phyloP scores from a whole-genome alignment of 2,113 vertebrate species.

The Chaetorhynchus papuensis region DNA sequence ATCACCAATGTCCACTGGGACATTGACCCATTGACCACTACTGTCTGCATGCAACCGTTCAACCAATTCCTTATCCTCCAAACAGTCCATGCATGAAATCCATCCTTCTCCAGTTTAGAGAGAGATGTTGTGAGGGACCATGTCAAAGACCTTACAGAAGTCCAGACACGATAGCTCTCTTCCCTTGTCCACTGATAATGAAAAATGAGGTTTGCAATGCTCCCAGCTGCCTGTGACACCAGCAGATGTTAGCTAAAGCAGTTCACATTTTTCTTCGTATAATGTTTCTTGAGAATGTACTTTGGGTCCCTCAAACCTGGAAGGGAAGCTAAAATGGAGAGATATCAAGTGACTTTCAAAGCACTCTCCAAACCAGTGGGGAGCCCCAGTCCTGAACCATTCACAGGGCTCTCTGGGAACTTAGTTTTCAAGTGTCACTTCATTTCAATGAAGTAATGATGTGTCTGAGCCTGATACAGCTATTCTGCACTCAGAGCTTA shows the following conservation, averaged over 20 bases:
- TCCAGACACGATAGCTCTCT: background rate
- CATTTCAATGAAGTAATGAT: background rate
- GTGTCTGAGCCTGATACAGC: background rate
- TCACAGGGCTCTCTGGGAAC: background rate
- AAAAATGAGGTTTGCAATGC: background rate
- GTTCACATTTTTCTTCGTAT: background rate
- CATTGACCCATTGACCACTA: background rate
- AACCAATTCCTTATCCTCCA: background rate
- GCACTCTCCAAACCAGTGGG: background rate
- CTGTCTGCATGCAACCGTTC: rapidly evolving
- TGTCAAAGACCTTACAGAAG: background rate
- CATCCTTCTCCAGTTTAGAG: background rate
- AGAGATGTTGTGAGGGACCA: background rate
- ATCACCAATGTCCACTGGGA: background rate
- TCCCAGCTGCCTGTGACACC: background rate
- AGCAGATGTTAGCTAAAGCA: background rate
- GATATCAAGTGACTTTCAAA: background rate
- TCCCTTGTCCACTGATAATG: background rate
- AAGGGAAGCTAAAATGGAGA: background rate
- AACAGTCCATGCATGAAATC: background rate
- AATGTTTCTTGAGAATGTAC: background rate
- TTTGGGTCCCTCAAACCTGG: background rate
- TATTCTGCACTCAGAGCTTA: background rate
- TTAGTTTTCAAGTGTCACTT: conserved; percentile 14
- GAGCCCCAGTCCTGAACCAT: background rate